These are phyloP conservation scores for Tetrapedia diversipes DNA, from an alignment of 2,888 invertebrate species.

Conservation along the genomic window DNA sequence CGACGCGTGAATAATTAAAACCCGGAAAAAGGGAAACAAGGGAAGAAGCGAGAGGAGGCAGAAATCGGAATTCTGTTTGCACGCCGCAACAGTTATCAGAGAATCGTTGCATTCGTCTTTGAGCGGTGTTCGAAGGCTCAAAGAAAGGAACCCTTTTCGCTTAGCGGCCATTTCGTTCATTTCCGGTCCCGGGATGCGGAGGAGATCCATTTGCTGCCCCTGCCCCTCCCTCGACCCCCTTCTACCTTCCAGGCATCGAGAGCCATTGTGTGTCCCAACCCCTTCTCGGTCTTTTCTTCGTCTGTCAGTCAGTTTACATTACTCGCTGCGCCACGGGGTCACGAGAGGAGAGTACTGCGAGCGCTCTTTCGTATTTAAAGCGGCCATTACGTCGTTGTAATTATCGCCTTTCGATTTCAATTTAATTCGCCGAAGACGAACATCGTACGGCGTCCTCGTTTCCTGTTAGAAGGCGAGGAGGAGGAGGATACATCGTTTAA, in stretches of 20 bases:
- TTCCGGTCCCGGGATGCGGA: constrained; percentile 76
- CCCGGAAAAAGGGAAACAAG: not conserved
- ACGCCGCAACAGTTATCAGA: constrained; percentile 54
- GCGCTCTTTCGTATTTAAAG: constrained; percentile 73
- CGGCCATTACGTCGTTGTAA: constrained; percentile 77
- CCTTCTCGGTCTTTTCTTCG: constrained; percentile 64
- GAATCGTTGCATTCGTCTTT: constrained; percentile 64
- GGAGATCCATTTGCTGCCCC: constrained; percentile 80
- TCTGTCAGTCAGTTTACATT: constrained; percentile 79
- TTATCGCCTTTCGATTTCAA: constrained; percentile 80
- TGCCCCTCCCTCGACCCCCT: constrained; percentile 68
- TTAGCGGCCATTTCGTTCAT: constrained; percentile 82
- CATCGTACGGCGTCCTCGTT: constrained; percentile 21
- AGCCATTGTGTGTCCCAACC: constrained; percentile 73
- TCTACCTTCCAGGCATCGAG: constrained; percentile 74
- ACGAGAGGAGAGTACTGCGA: constrained; percentile 41
- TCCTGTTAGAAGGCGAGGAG: not conserved
- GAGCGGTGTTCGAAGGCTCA: constrained; percentile 72
- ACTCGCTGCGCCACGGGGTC: constrained; percentile 61
- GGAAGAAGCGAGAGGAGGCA: constrained; percentile 10
- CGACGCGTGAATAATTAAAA: not conserved
- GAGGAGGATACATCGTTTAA: constrained; percentile 21
- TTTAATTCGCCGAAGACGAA: constrained; percentile 73
- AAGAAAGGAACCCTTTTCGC: constrained; percentile 80
- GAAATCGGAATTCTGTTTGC: constrained; percentile 48